Evolutionary conservation across 2,888 invertebrate species (phyloP), one percentile per base, ranked within the genome.

Genomic region (Gortyna flavago): DNA sequence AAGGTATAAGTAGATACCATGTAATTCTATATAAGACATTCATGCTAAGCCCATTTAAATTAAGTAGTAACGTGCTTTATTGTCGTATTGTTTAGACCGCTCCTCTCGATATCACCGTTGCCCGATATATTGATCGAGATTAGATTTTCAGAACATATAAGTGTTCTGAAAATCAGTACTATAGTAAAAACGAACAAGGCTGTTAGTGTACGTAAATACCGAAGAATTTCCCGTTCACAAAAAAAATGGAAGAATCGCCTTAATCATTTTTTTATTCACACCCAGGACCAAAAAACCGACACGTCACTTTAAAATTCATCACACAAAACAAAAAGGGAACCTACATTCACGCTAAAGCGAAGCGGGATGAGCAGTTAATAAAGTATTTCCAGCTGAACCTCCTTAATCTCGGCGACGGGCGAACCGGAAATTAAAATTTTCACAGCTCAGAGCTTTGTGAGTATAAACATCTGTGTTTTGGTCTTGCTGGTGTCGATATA

Each of bases 361-460:
- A 78, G 61, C 62, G 61, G 62, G 68, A 77, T 78, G 80, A 85
- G 79, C 81, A 89, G 87, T 89, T 89, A 87, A 85, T 88, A 88
- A 88, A 85, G 88, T 84, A 89, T 86, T 83, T 83, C 78, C 75
- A 61, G 67, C 75, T 71, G 79, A 75, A 82, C 80, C 87, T 83
- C 79, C 87, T 87, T 88, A 89, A 89, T 89, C 88, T 84, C 84
- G 78, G 83, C 77, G 88, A 80, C 84, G 81, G 78, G 79, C 69
- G 72, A 77, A 70, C 86, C 89, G 89, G 89, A 89, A 88, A 89
- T 89, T 89, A 89, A 89, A 89, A 88, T 88, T 89, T 88, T 89
- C 89, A 86, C 83, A 79, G 87, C 85, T 84, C 75, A 87, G 88
- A 83, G 86, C 86, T 87, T 86, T 83, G 80, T 85, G 86, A 84